Evolutionary conservation across 2,888 invertebrate genomes (phyloP).

Genomic region (Rhogogaster chlorosoma): DNA sequence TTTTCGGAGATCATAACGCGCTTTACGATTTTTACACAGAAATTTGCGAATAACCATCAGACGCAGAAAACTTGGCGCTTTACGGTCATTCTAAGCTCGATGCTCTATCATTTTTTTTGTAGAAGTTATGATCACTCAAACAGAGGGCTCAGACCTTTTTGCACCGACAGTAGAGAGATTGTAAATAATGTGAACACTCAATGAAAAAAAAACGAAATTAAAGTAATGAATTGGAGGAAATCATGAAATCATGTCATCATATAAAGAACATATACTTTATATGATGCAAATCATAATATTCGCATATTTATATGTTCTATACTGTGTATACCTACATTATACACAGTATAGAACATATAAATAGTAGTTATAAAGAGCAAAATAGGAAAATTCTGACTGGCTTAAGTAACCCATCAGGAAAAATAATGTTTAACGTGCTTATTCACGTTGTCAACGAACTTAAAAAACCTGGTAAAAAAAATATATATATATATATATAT

Average conservation of each 20-base stretch:
- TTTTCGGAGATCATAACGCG: too few species aligned
- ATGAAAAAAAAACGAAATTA: neutral
- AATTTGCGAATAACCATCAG: too few species aligned
- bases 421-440: neutral
- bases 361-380: neutral
- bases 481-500: too few species aligned
- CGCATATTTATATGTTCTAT: too few species aligned
- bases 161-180: too few species aligned
- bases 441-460: neutral
- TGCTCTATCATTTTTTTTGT: too few species aligned
- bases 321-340: neutral
- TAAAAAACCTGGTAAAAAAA: neutral
- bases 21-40: too few species aligned
- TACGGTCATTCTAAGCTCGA: too few species aligned
- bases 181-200: neutral
- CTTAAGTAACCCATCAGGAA: neutral
- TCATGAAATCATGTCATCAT: neutral
- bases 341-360: neutral
- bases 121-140: too few species aligned
- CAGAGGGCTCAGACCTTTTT: too few species aligned
- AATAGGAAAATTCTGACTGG: neutral
- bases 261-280: neutral
- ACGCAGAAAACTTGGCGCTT: too few species aligned
- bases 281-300: too few species aligned
- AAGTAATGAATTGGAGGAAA: neutral